Base-by-base conservation (phyloP, 2,888 invertebrate genomes). In the Drosophila neotestacea region DNA sequence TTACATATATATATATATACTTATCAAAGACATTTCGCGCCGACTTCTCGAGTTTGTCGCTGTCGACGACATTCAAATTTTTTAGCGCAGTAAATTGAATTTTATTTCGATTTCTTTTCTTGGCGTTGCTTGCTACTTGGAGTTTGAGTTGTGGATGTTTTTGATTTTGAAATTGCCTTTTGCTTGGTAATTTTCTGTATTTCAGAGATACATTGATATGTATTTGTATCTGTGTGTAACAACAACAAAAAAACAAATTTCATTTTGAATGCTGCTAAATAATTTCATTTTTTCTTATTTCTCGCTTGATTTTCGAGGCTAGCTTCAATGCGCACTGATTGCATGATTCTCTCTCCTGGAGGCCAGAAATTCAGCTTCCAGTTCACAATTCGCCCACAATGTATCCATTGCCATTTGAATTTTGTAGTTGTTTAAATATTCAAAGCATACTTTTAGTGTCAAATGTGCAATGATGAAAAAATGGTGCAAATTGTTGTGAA, bases 181-280 rank as follows among this genome's bases (percentile, higher is more conserved):
- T 77, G 77, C 79, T 60, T 73, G 68, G 80, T 76, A 81, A 87
- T 78, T 84, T 72, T 61, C 52, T 70, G 65, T 69, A 71, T 79
- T 77, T 64, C 68, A 58, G 51, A 79, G 58, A 44, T 42, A 59
- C 48, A 71, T 36, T 36, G 51, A 41, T 52, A 52, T 61, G 22
- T 54, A 38, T n/a, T 70, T 56, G 7, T 62, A 13, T 68, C 28
- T 30, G 16, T 39, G 10, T 38, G 47, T 63, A 38, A 2, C 13
- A 9, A 34, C 16, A 30, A 16, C n/a, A 34, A 22, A 28, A 63
- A 46, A 47, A 63, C 55, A 74, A 85, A 85, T 83, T 81, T 65
- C 79, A 86, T 88, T 81, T 88, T 71, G 79, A 84, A 73, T 78
- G 73, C 77, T 77, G 85, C 78, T 83, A 79, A 87, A 82, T 82